These are phyloP conservation scores for Eulemur albifrons DNA, from an alignment of 2,797 vertebrate genomes.

Conservation along the genomic window DNA sequence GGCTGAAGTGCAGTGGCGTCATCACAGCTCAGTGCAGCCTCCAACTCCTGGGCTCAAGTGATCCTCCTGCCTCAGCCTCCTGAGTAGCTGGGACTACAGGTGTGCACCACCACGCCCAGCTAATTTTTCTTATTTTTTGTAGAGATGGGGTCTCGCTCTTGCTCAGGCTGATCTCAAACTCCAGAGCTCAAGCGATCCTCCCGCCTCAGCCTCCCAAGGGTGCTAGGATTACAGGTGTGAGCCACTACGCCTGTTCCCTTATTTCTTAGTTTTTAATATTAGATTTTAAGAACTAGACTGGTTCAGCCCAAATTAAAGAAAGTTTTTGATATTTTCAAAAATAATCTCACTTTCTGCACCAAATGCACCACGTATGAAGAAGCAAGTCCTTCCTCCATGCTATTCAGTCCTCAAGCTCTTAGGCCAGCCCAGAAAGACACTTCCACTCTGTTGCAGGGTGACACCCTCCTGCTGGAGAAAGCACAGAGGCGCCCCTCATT, in stretches of 20 bases:
- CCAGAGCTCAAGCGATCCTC: background rate
- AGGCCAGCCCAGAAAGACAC: background rate
- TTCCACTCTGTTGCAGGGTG: rapidly evolving
- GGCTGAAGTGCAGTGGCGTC: background rate
- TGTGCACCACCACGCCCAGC: background rate
- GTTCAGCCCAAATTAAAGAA: background rate
- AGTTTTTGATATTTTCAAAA: background rate
- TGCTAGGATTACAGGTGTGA: background rate
- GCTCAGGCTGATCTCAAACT: background rate
- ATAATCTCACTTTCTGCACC: background rate
- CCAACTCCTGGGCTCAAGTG: background rate
- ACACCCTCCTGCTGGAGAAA: background rate
- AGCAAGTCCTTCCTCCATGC: background rate
- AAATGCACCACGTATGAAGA: background rate
- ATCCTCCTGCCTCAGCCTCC: background rate
- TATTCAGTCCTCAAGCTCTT: background rate
- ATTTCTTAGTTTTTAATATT: background rate
- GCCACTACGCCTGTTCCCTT: background rate
- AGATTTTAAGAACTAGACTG: background rate
- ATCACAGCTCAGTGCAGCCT: background rate
- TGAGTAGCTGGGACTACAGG: background rate
- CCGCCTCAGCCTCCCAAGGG: background rate
- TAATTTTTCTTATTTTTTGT: background rate
- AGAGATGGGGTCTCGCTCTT: background rate
- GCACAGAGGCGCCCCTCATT: rapidly evolving